Evolutionary conservation across 1,140 invertebrate species (phyloP).

Genomic region (Drosophila willistoni): DNA sequence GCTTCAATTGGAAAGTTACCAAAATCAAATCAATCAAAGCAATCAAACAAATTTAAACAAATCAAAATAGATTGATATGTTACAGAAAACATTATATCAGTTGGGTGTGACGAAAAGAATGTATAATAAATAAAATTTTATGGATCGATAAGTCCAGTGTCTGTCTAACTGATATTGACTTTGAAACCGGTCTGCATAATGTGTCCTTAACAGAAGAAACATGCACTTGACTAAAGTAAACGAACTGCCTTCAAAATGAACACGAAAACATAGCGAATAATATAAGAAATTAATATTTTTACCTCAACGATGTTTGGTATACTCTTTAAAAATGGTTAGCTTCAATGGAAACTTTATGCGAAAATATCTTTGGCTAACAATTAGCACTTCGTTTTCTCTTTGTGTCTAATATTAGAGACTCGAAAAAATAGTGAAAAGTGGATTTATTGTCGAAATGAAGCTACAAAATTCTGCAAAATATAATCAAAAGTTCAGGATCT

Average conservation of each 20-base stretch:
- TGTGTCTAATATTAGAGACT: not conserved
- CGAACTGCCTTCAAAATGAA: slow-evolving; percentile 66
- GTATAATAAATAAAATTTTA: slow-evolving; percentile 27
- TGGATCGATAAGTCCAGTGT: slow-evolving; percentile 45
- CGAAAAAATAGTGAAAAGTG: too few species aligned
- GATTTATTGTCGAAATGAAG: too few species aligned
- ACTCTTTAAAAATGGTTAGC: not conserved
- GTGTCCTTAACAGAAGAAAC: slow-evolving; percentile 67
- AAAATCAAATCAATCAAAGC: slow-evolving; percentile 71
- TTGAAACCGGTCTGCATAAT: slow-evolving; percentile 60
- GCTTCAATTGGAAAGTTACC: slow-evolving; percentile 66
- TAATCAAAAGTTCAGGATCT: too few species aligned
- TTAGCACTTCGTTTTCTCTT: not conserved
- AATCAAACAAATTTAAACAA: slow-evolving; percentile 70
- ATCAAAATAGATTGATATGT: slow-evolving; percentile 73
- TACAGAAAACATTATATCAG: slow-evolving; percentile 17
- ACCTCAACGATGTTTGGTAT: not conserved
- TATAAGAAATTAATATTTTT: not conserved
- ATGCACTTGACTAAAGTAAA: slow-evolving; percentile 75
- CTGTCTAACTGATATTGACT: slow-evolving; percentile 22
- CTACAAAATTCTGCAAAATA: too few species aligned
- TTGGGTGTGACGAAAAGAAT: slow-evolving; percentile 19
- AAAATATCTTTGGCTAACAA: not conserved
- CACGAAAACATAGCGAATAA: slow-evolving; percentile 17
- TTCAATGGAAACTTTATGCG: not conserved